A percentile compares a stretch with the other conserved stretches of the same genome.
phyloP scores from a whole-genome alignment of 1,140 invertebrate species.

The Amyelois transitella region DNA sequence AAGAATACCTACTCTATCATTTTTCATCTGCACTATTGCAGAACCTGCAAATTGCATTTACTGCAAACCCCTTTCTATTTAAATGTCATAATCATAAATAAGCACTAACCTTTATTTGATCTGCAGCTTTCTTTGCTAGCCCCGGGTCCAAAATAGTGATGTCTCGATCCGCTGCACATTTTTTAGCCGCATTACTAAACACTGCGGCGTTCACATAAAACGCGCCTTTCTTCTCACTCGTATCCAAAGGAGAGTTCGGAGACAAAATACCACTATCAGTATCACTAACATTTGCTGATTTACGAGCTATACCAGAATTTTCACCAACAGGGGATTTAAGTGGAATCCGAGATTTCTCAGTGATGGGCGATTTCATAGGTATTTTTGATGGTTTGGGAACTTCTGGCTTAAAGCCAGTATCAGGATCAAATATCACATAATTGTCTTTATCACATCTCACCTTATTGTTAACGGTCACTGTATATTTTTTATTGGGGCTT shows the following conservation, averaged over 20 bases:
- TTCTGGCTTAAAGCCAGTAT: conserved; percentile 57
- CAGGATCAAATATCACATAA: conserved; percentile 71
- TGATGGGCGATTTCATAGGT: conserved; percentile 32
- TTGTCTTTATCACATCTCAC: conserved; percentile 73
- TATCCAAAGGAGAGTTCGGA: conserved; percentile 72
- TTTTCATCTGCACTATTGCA: conserved; percentile 8
- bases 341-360: conserved; percentile 51
- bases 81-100: no score
- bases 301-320: conserved; percentile 31
- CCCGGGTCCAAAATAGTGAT: conserved; percentile 57
- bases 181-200: conserved; percentile 52
- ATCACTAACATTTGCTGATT: conserved; percentile 70
- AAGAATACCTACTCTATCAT: conserved; percentile 15
- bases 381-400: conserved; percentile 28
- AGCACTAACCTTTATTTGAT: conserved; percentile 67
- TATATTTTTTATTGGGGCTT: conserved; percentile 73
- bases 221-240: conserved; percentile 38
- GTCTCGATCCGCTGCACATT: conserved; percentile 43
- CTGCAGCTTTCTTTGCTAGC: conserved; percentile 59
- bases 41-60: no score
- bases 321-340: conserved; percentile 50
- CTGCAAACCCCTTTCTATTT: no score
- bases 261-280: conserved; percentile 77
- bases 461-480: conserved; percentile 68
- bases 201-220: conserved; percentile 62